phyloP scores from a whole-genome alignment of 1,140 invertebrate species.

The Dendroctonus valens region DNA sequence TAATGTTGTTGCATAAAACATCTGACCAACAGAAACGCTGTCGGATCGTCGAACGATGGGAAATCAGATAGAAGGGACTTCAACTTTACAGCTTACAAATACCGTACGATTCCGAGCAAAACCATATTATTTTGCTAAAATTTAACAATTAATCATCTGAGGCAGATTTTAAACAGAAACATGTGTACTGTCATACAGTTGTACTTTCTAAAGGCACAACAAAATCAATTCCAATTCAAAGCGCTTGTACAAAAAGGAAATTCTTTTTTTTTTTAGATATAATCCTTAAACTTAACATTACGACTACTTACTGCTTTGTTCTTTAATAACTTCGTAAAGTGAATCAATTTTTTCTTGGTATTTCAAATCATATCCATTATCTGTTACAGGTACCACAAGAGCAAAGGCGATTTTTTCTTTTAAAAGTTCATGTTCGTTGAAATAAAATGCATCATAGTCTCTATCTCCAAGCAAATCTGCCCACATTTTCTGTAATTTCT shows the following conservation, averaged over 20 bases:
- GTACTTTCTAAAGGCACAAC: no score
- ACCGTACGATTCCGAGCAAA: no score
- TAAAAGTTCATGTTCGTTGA: constrained; percentile 37
- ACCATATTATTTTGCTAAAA: no score
- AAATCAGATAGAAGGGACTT: no score
- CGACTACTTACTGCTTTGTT: constrained; percentile 38
- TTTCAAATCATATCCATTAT: constrained; percentile 37
- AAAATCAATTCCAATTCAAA: no score
- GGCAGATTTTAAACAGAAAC: no score
- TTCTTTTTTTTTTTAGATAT: neutral
- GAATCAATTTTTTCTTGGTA: constrained; percentile 26
- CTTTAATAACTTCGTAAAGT: constrained; percentile 35
- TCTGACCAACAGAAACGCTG: no score
- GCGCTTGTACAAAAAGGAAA: neutral
- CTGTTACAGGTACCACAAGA: constrained; percentile 38
- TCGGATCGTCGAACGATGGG: no score
- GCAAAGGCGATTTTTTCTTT: constrained; percentile 45
- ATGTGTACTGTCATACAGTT: no score
- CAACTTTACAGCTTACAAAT: no score
- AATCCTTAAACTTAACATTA: constrained; percentile 3
- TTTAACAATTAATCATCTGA: no score
- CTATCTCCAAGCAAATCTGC: constrained; percentile 42
- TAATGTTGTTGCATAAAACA: no score
- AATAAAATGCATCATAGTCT: constrained; percentile 45
- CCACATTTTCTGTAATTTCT: constrained; percentile 40